Conservation (phyloP, 2,113 vertebrate genomes). For the Clarias batrachus region DNA sequence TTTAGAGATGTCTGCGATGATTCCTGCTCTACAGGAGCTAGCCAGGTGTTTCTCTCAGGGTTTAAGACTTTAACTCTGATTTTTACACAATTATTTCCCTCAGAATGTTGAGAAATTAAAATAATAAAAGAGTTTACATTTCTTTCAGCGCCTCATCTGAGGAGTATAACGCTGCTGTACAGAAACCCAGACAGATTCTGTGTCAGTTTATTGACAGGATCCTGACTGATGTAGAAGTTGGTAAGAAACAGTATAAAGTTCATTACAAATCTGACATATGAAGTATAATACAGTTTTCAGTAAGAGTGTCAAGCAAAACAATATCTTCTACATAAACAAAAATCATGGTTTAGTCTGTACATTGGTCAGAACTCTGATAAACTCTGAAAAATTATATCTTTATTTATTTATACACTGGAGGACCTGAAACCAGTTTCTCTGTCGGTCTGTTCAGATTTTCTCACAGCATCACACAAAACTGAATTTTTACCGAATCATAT, state of each 20-base stretch:
- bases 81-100: slow-evolving; percentile 23
- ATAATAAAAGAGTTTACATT: not conserved
- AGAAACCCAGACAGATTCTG: slow-evolving; percentile 94
- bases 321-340: no score
- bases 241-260: slow-evolving; percentile 70
- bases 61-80: not conserved
- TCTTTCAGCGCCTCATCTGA: slow-evolving; percentile 78
- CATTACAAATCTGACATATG: not conserved
- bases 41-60: slow-evolving; percentile 71
- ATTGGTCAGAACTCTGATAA: no score
- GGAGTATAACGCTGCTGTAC: slow-evolving; percentile 84
- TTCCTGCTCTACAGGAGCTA: slow-evolving; percentile 90
- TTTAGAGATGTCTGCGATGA: slow-evolving; percentile 92
- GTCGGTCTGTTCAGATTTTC: no score
- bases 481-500: no score
- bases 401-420: no score
- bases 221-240: slow-evolving; percentile 91
- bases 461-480: no score
- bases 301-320: not conserved
- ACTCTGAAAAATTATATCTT: no score
- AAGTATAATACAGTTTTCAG: not conserved
- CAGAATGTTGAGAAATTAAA: not conserved
- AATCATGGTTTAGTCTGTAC: no score
- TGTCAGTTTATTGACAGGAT: slow-evolving; percentile 97
- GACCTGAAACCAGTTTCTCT: no score